Conservation (phyloP, 2,888 invertebrate genomes). For the Bugula neritina region DNA sequence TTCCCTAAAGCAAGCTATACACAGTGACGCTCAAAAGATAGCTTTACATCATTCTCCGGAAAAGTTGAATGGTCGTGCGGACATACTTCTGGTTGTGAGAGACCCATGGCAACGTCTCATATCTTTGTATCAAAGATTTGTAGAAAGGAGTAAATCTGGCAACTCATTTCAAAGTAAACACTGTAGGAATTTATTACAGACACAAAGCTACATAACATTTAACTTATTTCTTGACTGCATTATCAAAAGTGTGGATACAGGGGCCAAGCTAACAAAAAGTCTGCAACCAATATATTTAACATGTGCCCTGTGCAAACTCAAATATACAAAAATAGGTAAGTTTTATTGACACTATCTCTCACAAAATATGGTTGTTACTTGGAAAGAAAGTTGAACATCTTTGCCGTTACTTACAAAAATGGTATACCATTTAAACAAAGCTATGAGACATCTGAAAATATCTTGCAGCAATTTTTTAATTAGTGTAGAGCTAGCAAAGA, state of each 20-base stretch:
- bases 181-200: background rate
- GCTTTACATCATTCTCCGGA: background rate
- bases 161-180: background rate
- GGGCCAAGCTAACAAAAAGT: background rate
- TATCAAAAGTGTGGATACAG: background rate
- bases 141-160: background rate
- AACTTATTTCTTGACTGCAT: slow-evolving; percentile 1
- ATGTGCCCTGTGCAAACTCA: background rate
- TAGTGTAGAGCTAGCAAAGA: too few relatives aligned
- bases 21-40: slow-evolving; percentile 10
- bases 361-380: too few relatives aligned
- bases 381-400: too few relatives aligned
- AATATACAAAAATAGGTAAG: slow-evolving; percentile 24
- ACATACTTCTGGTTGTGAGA: background rate
- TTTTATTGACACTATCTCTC: too few relatives aligned
- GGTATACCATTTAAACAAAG: too few relatives aligned
- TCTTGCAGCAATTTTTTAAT: too few relatives aligned
- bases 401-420: too few relatives aligned
- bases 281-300: background rate
- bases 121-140: background rate
- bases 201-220: background rate
- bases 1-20: background rate
- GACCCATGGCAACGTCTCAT: slow-evolving; percentile 18
- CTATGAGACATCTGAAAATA: too few relatives aligned
- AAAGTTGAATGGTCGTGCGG: background rate